A percentile compares a stretch with the other conserved stretches of the same genome.
phyloP scores from a whole-genome alignment of 2,888 invertebrate genomes.

The Teinopalpus imperialis region DNA sequence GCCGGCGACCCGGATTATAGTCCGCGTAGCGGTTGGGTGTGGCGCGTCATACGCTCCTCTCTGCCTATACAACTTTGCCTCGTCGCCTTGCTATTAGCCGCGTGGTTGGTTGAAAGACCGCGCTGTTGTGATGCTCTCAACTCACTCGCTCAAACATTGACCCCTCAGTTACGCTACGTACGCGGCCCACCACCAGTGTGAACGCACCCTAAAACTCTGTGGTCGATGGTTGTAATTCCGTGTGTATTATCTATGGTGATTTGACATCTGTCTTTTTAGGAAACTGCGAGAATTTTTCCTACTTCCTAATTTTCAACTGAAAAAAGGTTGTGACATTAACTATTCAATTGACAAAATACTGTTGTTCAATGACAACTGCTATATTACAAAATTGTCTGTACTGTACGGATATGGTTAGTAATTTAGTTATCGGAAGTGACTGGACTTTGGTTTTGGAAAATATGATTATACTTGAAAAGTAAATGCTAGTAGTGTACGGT shows the following conservation, averaged over 20 bases:
- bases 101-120: constrained; percentile 88
- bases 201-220: constrained; percentile 24
- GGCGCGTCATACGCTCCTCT: constrained; percentile 89
- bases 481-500: constrained; percentile 3
- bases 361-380: constrained; percentile 1
- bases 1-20: constrained; percentile 82
- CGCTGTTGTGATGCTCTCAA: constrained; percentile 90
- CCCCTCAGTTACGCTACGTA: constrained; percentile 92
- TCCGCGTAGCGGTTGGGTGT: constrained; percentile 84
- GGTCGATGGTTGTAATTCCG: not conserved
- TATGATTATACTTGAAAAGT: not conserved
- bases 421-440: not conserved
- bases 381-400: constrained; percentile 2
- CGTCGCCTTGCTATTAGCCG: constrained; percentile 87
- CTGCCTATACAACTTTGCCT: constrained; percentile 89
- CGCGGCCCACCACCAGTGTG: constrained; percentile 89
- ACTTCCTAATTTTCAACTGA: constrained; percentile 1
- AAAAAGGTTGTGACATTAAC: constrained; percentile 21
- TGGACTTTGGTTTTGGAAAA: not conserved
- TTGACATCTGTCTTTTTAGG: constrained; percentile 14
- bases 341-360: constrained; percentile 24
- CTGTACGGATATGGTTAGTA: constrained; percentile 6
- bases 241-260: constrained; percentile 6
- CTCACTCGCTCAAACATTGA: constrained; percentile 87
- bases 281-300: not conserved